These are phyloP conservation scores for Oreochromis mossambicus DNA, from an alignment of 2,797 vertebrate genomes.

Conservation along the genomic window DNA sequence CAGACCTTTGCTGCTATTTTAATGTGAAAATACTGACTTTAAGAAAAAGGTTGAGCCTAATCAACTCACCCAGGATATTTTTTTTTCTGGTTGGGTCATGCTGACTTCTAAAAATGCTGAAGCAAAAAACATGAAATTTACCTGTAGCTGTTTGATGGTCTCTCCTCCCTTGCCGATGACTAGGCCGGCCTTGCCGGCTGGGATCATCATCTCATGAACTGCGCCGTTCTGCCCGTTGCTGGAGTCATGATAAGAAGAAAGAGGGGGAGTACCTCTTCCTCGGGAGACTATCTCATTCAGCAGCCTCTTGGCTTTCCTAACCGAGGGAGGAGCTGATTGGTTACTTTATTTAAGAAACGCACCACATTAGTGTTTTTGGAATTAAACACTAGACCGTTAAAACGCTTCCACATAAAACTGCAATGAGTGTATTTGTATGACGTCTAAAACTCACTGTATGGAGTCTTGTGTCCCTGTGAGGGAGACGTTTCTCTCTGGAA, in stretches of 20 bases:
- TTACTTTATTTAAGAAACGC: not conserved
- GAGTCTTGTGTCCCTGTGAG: conserved; percentile 81
- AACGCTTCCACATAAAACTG: not conserved
- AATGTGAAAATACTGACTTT: not conserved
- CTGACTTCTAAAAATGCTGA: not conserved
- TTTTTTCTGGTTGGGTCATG: not conserved
- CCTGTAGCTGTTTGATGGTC: conserved; percentile 90
- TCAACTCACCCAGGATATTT: not conserved
- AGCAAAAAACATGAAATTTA: not conserved
- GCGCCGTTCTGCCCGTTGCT: conserved; percentile 84
- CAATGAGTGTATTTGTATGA: not conserved
- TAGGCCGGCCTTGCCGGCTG: conserved; percentile 80
- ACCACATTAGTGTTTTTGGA: not conserved
- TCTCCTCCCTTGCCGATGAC: conserved; percentile 90
- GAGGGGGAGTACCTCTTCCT: conserved; percentile 82
- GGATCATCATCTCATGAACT: conserved; percentile 87
- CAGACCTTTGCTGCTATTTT: not conserved
- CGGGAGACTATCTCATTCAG: conserved; percentile 87
- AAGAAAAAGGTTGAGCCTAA: not conserved
- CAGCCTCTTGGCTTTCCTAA: conserved; percentile 84
- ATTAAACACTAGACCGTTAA: not conserved
- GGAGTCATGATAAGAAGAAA: conserved; percentile 76
- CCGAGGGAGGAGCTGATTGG: not conserved
- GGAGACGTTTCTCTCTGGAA: conserved; percentile 84
- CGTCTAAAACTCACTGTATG: conserved; percentile 70